These are phyloP conservation scores for Psilopsiagon aurifrons DNA, from an alignment of 2,113 vertebrate species.

Conservation along the genomic window DNA sequence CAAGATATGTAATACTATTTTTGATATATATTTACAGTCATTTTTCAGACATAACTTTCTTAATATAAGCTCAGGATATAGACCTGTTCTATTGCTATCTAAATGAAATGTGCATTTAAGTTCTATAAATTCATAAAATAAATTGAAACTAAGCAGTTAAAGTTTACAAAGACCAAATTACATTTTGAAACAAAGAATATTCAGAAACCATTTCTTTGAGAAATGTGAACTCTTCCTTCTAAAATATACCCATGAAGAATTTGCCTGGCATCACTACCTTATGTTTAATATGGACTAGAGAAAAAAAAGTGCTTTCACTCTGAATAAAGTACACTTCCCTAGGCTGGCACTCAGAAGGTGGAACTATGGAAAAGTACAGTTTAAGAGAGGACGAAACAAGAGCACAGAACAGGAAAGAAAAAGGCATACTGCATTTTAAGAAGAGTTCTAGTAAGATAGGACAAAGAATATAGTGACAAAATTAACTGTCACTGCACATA, in stretches of 20 bases:
- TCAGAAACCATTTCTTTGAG: background rate
- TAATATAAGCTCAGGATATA: background rate
- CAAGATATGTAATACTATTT: background rate
- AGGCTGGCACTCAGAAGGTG: background rate
- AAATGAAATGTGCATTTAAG: background rate
- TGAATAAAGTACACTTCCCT: background rate
- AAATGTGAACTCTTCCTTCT: background rate
- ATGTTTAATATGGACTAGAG: rapidly evolving
- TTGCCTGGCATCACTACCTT: background rate
- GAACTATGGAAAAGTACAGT: background rate
- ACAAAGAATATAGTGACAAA: background rate
- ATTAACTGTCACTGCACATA: background rate
- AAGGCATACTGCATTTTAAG: background rate
- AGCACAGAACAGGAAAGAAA: background rate
- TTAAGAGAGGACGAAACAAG: background rate
- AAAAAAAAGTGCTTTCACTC: background rate
- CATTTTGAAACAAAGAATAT: background rate
- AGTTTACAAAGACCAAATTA: background rate
- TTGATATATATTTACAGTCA: background rate
- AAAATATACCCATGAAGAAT: background rate
- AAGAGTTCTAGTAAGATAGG: background rate
- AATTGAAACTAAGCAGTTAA: background rate
- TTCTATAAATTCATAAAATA: background rate
- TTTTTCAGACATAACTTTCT: background rate
- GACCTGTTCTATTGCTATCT: background rate